Percentiles rank a stretch among this genome's conserved stretches.
phyloP scores from a whole-genome alignment of 2,113 vertebrate species.

The Hucho hucho region DNA sequence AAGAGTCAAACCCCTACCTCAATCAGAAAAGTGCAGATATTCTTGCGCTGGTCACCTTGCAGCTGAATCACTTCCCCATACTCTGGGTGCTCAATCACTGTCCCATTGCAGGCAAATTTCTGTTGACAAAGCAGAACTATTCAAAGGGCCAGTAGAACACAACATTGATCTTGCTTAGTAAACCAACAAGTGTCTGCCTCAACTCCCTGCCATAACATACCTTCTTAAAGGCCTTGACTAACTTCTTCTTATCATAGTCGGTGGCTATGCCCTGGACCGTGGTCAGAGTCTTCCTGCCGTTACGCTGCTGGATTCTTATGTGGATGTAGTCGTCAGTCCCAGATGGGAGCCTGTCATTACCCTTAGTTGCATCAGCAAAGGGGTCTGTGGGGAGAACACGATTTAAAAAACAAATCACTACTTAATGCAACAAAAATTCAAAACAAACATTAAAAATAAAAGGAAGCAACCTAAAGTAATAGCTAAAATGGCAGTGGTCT shows the following conservation, averaged over 20 bases:
- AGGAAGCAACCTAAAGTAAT: too few species aligned
- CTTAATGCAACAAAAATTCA: too few species aligned
- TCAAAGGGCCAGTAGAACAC: too few species aligned
- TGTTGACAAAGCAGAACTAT: slow-evolving; percentile 22
- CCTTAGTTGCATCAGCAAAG: slow-evolving; percentile 99
- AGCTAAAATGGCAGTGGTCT: too few species aligned
- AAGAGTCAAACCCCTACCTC: slow-evolving; percentile 74
- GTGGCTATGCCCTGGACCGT: slow-evolving; percentile 95
- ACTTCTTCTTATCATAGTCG: slow-evolving; percentile 98
- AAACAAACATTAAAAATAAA: too few species aligned
- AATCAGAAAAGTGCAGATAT: slow-evolving; percentile 94
- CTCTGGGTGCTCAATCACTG: slow-evolving; percentile 95
- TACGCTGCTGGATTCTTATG: slow-evolving; percentile 99
- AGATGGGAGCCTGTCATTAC: slow-evolving; percentile 96
- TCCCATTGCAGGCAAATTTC: slow-evolving; percentile 95
- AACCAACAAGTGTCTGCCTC: background rate
- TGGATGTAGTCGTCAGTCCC: slow-evolving; percentile 99
- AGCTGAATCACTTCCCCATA: slow-evolving; percentile 99
- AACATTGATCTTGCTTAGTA: background rate
- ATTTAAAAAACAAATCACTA: background rate
- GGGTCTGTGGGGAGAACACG: slow-evolving; percentile 76
- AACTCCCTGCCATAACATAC: slow-evolving; percentile 49
- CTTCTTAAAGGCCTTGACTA: slow-evolving; percentile 98
- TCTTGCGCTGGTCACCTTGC: slow-evolving; percentile 95
- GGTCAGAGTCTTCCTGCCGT: slow-evolving; percentile 98